A percentile compares a stretch with the other conserved stretches of the same genome.
These are phyloP conservation scores for Lepidurus apus DNA, from an alignment of 1,140 invertebrate genomes.

Conservation along the genomic window DNA sequence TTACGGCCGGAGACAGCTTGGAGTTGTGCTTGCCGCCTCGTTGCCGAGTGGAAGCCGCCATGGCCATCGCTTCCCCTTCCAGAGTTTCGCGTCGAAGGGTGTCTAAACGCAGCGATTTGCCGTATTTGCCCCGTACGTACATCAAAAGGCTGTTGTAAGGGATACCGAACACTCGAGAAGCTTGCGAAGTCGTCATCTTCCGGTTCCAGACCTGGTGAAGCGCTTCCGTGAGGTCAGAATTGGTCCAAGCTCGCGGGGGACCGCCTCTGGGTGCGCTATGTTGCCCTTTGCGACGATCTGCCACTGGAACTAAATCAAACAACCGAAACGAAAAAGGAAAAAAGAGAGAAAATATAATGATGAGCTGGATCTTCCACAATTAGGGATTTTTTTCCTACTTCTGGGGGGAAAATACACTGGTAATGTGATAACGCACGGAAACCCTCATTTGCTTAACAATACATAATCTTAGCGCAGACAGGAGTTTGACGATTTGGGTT, in stretches of 20 bases:
- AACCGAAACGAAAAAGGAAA: background rate
- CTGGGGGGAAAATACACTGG: too few species aligned
- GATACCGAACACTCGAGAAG: slow-evolving; percentile 79
- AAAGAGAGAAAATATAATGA: slow-evolving; percentile 10
- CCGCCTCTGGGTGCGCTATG: slow-evolving; percentile 81
- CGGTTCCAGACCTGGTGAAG: slow-evolving; percentile 87
- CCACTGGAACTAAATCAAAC: slow-evolving; percentile 35
- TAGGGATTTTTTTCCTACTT: too few species aligned
- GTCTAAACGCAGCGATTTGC: slow-evolving; percentile 79
- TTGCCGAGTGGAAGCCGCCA: slow-evolving; percentile 38
- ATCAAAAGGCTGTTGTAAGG: slow-evolving; percentile 84
- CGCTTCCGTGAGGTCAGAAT: slow-evolving; percentile 79
- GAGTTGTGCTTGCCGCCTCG: background rate
- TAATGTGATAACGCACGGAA: too few species aligned
- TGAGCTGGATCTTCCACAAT: slow-evolving; percentile 48
- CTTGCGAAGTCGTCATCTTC: slow-evolving; percentile 89
- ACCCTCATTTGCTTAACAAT: too few species aligned
- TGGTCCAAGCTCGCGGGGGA: slow-evolving; percentile 82
- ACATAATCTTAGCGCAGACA: too few species aligned
- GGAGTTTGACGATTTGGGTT: too few species aligned
- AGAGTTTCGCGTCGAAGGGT: slow-evolving; percentile 79
- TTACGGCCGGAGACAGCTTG: background rate
- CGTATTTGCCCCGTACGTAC: slow-evolving; percentile 88
- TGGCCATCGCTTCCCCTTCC: slow-evolving; percentile 50
- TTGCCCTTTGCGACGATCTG: slow-evolving; percentile 53